A percentile compares a stretch with the other conserved stretches of the same genome.
phyloP scores from a whole-genome alignment of 2,113 vertebrate species.

The Gymnarchus niloticus region DNA sequence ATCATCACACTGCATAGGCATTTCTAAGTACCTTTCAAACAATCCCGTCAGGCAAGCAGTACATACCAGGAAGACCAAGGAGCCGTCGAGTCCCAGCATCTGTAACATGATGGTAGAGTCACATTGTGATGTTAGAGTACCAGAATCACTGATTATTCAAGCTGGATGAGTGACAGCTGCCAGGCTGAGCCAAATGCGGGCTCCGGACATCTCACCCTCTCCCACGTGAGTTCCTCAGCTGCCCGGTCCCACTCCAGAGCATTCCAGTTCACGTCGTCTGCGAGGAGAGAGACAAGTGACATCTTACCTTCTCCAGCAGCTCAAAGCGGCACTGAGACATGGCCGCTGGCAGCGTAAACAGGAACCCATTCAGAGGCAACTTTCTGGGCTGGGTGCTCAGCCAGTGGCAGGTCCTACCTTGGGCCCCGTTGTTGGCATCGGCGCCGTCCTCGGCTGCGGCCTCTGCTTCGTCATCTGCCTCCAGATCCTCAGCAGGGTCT shows the following conservation, averaged over 20 bases:
- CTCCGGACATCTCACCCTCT: slow-evolving; percentile 69
- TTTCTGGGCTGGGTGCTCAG: not conserved
- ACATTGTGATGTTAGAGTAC: not conserved
- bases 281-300: slow-evolving; percentile 25
- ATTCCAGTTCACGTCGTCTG: slow-evolving; percentile 97
- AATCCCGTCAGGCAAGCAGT: not conserved
- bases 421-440: slow-evolving; percentile 82
- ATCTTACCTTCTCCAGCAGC: not conserved
- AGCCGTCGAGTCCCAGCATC: slow-evolving; percentile 96
- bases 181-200: not conserved
- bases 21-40: no score
- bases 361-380: not conserved
- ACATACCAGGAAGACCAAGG: slow-evolving; percentile 86
- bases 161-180: not conserved
- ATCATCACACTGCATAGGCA: slow-evolving; percentile 13
- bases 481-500: slow-evolving; percentile 79
- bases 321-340: no score
- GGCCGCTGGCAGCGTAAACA: no score
- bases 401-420: slow-evolving; percentile 58
- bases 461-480: slow-evolving; percentile 85
- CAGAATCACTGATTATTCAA: not conserved
- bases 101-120: slow-evolving; percentile 45
- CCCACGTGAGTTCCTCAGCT: slow-evolving; percentile 94
- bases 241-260: slow-evolving; percentile 94
- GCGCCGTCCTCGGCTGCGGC: slow-evolving; percentile 80